phyloP scores from a whole-genome alignment of 2,113 vertebrate species.

The Neofelis nebulosa region DNA sequence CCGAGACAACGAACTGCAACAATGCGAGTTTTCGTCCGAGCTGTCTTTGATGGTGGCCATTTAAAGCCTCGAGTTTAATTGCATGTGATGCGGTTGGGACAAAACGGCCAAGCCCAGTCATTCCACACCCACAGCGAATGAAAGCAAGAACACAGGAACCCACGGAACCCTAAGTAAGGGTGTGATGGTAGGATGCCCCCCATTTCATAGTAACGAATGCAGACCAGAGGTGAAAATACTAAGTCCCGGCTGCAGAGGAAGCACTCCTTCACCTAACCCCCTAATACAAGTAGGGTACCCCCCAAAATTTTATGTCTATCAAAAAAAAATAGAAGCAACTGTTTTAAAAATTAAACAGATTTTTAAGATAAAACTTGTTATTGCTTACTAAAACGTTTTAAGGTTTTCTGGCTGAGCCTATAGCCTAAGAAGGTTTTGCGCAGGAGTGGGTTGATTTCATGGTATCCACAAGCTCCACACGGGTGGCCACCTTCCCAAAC shows the following conservation, averaged over 20 bases:
- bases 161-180: neutral
- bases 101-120: neutral
- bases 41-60: neutral
- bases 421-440: neutral
- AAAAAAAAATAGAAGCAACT: neutral
- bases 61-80: neutral
- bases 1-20: neutral
- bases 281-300: too few relatives aligned
- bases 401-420: neutral
- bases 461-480: accelerated
- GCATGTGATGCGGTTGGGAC: neutral
- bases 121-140: neutral
- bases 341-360: neutral
- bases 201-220: neutral
- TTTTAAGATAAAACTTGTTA: neutral
- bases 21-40: neutral
- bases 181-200: accelerated
- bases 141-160: neutral
- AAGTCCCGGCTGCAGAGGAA: accelerated
- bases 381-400: neutral
- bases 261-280: accelerated
- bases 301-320: too few relatives aligned
- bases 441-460: too few relatives aligned
- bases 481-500: neutral
- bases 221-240: neutral